Evolutionary conservation across 30 jellyfish, hydroid and myxozoan genomes (phyloP).

Genomic region (Phacellophora camtschatica): DNA sequence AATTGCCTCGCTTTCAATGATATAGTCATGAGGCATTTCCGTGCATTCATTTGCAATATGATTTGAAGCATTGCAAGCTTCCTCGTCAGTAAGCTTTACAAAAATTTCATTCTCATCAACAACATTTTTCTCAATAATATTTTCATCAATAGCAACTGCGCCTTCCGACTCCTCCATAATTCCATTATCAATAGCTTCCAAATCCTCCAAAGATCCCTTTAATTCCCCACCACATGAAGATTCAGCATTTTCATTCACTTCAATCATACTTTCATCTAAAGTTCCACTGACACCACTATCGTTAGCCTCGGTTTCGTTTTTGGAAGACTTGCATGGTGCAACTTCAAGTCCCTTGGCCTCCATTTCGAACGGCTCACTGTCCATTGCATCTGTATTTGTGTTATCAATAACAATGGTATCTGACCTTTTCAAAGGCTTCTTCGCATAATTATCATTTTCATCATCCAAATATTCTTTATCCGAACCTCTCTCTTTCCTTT

Average conservation of each 20-base stretch:
- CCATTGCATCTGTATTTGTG: background rate
- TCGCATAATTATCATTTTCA: no score
- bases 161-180: background rate
- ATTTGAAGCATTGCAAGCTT: no score
- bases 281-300: constrained; percentile 27
- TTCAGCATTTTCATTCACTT: background rate
- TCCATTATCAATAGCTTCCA: background rate
- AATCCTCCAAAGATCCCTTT: background rate
- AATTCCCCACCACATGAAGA: background rate
- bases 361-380: background rate
- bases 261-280: constrained; percentile 11
- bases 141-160: background rate
- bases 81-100: background rate
- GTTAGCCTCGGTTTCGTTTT: background rate
- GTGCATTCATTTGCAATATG: no score
- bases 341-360: background rate
- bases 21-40: background rate
- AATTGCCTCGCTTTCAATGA: background rate
- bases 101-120: background rate
- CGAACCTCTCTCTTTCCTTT: no score
- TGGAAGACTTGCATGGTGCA: background rate
- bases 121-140: background rate
- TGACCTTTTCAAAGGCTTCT: no score
- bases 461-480: no score
- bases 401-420: no score